A percentile compares a stretch with the other conserved stretches of the same genome.
phyloP scores from a whole-genome alignment of 2,888 invertebrate genomes.

The Lepeophtheirus nordmannii region DNA sequence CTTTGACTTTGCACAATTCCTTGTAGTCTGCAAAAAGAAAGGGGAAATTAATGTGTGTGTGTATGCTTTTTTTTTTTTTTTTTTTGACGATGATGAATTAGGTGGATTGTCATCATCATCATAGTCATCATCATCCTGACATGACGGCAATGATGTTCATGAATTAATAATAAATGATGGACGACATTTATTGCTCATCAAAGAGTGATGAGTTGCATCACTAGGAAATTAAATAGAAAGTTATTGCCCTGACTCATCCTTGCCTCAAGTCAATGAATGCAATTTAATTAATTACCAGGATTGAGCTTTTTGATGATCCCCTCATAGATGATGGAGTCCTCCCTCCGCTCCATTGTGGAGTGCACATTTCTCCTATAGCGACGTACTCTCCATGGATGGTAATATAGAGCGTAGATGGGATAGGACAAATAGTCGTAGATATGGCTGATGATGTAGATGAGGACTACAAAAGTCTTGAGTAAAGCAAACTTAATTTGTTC shows the following conservation, averaged over 20 bases:
- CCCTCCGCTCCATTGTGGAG: conserved; percentile 6
- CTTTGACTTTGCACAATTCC: neutral
- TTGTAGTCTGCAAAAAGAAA: neutral
- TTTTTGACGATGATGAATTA: too few species aligned
- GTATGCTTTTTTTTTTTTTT: too few species aligned
- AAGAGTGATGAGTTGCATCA: too few species aligned
- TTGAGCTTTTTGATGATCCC: neutral
- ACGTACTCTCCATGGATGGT: conserved; percentile 20
- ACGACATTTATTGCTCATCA: too few species aligned
- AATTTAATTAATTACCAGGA: neutral
- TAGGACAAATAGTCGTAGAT: conserved; percentile 20
- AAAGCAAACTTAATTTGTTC: neutral
- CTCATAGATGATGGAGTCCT: neutral
- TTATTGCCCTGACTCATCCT: too few species aligned
- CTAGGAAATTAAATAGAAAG: too few species aligned
- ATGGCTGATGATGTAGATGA: conserved; percentile 18
- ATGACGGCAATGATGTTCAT: too few species aligned
- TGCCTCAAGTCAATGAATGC: neutral
- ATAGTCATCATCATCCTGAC: too few species aligned
- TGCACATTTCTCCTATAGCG: conserved; percentile 5
- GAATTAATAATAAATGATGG: too few species aligned
- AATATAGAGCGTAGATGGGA: conserved; percentile 16
- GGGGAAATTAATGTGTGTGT: too few species aligned
- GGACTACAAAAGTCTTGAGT: conserved; percentile 8
- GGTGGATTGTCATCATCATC: too few species aligned